A percentile compares a stretch with the other conserved stretches of the same genome.
Evolutionary conservation across 2,113 vertebrate species (phyloP).

Genomic region (Oreochromis spilurus): DNA sequence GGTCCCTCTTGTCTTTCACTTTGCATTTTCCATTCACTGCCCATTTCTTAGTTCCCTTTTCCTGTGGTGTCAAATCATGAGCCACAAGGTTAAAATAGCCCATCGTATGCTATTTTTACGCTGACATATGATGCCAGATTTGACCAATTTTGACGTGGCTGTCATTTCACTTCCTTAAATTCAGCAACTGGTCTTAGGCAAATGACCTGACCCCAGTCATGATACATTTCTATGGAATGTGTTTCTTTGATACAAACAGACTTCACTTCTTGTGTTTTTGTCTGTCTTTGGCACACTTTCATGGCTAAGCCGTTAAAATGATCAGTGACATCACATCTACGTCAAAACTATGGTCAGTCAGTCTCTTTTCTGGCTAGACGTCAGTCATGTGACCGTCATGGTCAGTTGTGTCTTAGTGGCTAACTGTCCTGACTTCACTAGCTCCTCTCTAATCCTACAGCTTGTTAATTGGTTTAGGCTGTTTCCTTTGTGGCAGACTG

Average conservation of each 20-base stretch:
- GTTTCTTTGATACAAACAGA: neutral
- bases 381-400: neutral
- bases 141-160: neutral
- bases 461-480: constrained; percentile 60
- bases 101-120: neutral
- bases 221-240: neutral
- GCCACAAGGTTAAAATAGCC: neutral
- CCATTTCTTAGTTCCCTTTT: neutral
- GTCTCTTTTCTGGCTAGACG: neutral
- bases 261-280: neutral
- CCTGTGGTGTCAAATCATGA: neutral
- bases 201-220: neutral
- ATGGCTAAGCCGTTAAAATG: neutral
- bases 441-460: neutral
- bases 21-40: constrained; percentile 6
- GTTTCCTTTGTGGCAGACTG: constrained; percentile 42
- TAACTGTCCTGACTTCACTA: constrained; percentile 11
- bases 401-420: neutral
- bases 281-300: neutral
- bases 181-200: neutral
- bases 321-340: neutral
- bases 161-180: constrained; percentile 21
- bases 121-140: neutral
- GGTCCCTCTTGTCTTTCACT: neutral
- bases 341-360: neutral